phyloP scores from a whole-genome alignment of 2,113 vertebrate genomes.

The Chaetodon auriga region DNA sequence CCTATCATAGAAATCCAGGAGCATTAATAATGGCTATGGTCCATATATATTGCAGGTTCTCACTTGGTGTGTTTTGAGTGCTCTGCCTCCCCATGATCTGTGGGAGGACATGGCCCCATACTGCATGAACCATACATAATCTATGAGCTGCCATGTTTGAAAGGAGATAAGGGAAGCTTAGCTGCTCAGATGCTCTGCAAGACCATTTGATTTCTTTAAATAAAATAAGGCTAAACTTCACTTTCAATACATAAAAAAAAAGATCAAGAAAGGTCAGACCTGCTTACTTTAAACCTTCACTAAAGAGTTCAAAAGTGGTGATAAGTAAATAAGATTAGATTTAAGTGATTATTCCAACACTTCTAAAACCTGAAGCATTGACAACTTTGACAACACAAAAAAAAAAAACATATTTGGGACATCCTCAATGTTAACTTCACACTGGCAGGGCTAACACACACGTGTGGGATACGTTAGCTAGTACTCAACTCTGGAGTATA shows the following conservation, averaged over 20 bases:
- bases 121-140: conserved; percentile 71
- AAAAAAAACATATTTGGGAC: background rate
- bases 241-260: background rate
- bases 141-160: conserved; percentile 65
- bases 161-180: conserved; percentile 52
- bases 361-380: background rate
- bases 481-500: conserved; percentile 35
- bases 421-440: background rate
- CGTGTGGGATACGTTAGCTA: conserved; percentile 19
- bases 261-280: background rate
- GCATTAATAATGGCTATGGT: conserved; percentile 61
- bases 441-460: background rate
- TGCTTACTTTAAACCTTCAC: background rate
- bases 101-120: conserved; percentile 45
- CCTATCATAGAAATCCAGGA: conserved; percentile 26
- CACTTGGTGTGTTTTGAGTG: conserved; percentile 30
- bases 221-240: background rate
- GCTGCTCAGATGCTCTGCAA: conserved; percentile 34
- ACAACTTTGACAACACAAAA: background rate
- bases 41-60: conserved; percentile 48
- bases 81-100: conserved; percentile 49
- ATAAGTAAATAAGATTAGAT: background rate
- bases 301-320: background rate
- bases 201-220: background rate
- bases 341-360: background rate